Conservation (phyloP, 1,140 invertebrate species). For the Zophobas morio region DNA sequence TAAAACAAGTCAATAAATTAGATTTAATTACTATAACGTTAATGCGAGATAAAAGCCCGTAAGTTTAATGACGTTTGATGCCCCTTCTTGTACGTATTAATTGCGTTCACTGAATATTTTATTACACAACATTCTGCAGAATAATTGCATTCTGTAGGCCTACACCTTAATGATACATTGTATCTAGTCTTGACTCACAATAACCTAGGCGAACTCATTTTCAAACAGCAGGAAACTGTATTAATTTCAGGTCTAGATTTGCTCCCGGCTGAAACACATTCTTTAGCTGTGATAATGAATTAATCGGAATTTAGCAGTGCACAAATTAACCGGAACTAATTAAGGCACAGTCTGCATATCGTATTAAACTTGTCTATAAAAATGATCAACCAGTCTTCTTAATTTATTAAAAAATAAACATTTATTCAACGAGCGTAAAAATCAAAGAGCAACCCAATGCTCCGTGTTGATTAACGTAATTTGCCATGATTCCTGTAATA, state of each 20-base stretch:
- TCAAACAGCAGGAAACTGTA: constrained; percentile 19
- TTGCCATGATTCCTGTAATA: too few species aligned
- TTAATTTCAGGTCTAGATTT: constrained; percentile 6
- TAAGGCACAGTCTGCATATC: constrained; percentile 24
- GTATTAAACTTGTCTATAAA: constrained; percentile 16
- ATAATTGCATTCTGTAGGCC: constrained; percentile 7
- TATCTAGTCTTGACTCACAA: neutral
- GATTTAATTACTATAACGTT: constrained; percentile 17
- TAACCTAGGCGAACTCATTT: neutral
- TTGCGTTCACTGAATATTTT: constrained; percentile 31
- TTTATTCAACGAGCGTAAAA: neutral
- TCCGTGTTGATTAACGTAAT: too few species aligned
- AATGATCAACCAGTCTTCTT: constrained; percentile 13
- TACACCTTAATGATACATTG: constrained; percentile 24
- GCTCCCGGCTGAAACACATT: constrained; percentile 25
- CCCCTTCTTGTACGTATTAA: constrained; percentile 34
- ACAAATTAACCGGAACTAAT: constrained; percentile 42
- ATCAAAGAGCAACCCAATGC: too few species aligned
- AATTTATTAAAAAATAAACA: constrained; percentile 6
- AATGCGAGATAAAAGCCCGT: constrained; percentile 24
- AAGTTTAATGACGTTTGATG: constrained; percentile 37
- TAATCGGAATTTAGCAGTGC: constrained; percentile 41
- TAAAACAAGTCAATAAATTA: constrained; percentile 28
- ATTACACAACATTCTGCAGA: constrained; percentile 19
- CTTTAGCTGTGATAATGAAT: constrained; percentile 1